Base-by-base conservation (phyloP, 2,797 vertebrate species). In the Cyclopterus lumpus region DNA sequence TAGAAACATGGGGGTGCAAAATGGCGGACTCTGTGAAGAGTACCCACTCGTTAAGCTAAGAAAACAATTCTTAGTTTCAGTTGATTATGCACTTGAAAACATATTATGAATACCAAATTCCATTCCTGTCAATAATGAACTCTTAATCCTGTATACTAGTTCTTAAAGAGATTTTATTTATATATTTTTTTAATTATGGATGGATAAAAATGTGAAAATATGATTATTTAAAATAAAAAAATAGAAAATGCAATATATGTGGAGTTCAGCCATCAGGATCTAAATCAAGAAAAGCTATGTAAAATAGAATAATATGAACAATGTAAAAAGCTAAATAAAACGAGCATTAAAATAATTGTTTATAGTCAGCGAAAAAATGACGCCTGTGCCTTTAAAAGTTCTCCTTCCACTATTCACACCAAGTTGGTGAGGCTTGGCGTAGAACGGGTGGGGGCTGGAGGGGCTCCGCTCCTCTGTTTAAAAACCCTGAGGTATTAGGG, bases 401-500 rank as follows among this genome's bases (percentile, higher is more conserved):
- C 89, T 68, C 61, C 62, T 77, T 88, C 74, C 86, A 75, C 12
- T 67, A 87, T 92, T 92, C 90, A 91, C 79, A 91, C 88, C 85
- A 93, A 92, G 93, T 93, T 92, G 87, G 92, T 92, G 85, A 88
- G 89, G 93, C 89, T 95, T 95, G 95, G 94, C 69, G 76, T 73
- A 55, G 65, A 79, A 60, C 15, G 71, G 75, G 86, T 77, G 81
- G 87, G 84, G 81, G 85, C 48, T 71, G 74, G 93, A 94, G 82
- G 76, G 88, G 66, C 95, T 95, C 94, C 83, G 92, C 94, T 96
- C 93, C 93, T 96, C 95, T 95, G 95, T 95, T 96, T 94, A 93
- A 95, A 96, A 97, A 96, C 97, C 97, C 97, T 87, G 96, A 95
- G 97, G 97, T 98, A 97, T 97, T 96, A 97, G 96, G 95, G 97